phyloP scores from a whole-genome alignment of 1,140 invertebrate genomes.

The Thereuonema tuberculata region DNA sequence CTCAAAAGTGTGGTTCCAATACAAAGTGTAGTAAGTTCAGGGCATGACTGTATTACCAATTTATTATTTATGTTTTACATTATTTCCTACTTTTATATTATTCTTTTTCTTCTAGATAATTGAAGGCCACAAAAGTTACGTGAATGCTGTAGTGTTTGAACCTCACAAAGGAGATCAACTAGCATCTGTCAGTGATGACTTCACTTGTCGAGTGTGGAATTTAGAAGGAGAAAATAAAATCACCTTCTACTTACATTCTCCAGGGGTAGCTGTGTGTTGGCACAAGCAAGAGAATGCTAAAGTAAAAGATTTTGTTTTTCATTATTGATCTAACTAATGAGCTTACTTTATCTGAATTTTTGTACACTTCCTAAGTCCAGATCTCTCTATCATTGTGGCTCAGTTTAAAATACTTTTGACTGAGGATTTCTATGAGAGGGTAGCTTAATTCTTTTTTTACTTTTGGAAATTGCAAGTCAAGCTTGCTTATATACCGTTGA shows the following conservation, averaged over 20 bases:
- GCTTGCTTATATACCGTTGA: no score
- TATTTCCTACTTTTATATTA: no score
- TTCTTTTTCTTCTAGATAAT: constrained; percentile 38
- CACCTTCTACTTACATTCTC: constrained; percentile 47
- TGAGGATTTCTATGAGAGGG: no score
- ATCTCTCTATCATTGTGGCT: no score
- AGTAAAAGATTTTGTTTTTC: constrained; percentile 20
- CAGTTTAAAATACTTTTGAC: no score
- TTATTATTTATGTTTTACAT: no score
- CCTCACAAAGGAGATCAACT: constrained; percentile 45
- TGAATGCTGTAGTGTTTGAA: constrained; percentile 54
- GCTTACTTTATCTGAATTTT: neutral
- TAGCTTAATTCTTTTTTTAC: no score
- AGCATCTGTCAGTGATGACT: constrained; percentile 60
- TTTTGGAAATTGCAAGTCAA: no score
- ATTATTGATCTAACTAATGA: neutral
- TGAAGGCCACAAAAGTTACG: constrained; percentile 49
- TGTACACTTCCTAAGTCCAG: neutral
- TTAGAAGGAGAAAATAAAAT: constrained; percentile 34
- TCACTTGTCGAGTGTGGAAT: constrained; percentile 53
- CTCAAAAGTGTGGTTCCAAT: no score
- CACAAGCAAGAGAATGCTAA: constrained; percentile 55
- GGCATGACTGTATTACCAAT: no score
- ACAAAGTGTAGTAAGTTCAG: no score
- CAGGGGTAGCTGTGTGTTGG: constrained; percentile 50